A percentile compares a stretch with the other conserved stretches of the same genome.
Conservation (phyloP, 2,888 invertebrate species). For the Molanna angustata region DNA sequence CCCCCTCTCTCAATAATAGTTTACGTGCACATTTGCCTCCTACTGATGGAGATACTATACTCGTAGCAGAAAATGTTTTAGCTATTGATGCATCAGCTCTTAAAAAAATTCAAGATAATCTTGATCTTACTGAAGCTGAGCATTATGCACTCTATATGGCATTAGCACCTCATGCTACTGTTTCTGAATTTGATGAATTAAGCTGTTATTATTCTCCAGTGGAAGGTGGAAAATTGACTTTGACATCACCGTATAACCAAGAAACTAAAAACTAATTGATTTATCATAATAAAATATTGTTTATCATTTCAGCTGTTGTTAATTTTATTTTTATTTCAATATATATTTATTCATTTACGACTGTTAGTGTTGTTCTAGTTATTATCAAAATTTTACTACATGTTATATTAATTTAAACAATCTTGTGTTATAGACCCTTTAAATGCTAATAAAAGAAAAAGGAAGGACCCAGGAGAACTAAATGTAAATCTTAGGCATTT, state of each 20-base stretch:
- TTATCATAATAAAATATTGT: neutral
- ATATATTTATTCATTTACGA: no score
- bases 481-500: constrained; percentile 50
- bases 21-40: constrained; percentile 48
- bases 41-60: constrained; percentile 55
- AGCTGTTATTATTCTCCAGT: constrained; percentile 84
- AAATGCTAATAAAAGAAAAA: constrained; percentile 58
- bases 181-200: constrained; percentile 84
- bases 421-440: constrained; percentile 56
- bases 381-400: constrained; percentile 14
- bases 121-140: constrained; percentile 82
- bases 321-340: no score
- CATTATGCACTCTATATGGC: constrained; percentile 85
- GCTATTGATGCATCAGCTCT: constrained; percentile 49
- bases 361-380: no score
- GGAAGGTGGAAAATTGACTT: constrained; percentile 70
- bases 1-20: constrained; percentile 41
- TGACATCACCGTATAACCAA: constrained; percentile 40
- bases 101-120: constrained; percentile 49
- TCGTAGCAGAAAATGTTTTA: constrained; percentile 56
- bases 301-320: no score
- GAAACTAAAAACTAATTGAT: constrained; percentile 35
- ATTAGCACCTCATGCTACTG: constrained; percentile 81
- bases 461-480: constrained; percentile 50
- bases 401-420: constrained; percentile 10